These are phyloP conservation scores for Pogoniulus pusillus DNA, from an alignment of 2,797 vertebrate genomes.

Conservation along the genomic window DNA sequence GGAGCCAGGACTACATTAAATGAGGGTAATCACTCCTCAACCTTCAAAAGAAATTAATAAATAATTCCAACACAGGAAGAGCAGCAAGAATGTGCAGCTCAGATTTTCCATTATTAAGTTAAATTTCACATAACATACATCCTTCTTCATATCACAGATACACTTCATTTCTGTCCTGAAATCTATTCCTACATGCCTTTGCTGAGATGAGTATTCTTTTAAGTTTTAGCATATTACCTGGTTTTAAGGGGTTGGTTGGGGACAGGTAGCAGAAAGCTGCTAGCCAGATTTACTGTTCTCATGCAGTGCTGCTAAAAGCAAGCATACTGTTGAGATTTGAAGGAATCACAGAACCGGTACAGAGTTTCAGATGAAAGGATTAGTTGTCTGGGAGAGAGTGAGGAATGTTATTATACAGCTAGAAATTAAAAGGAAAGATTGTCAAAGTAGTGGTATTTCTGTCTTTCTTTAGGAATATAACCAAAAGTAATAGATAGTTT, in stretches of 20 bases:
- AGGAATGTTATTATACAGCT: background rate
- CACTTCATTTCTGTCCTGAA: background rate
- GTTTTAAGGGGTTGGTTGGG: background rate
- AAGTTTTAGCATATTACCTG: background rate
- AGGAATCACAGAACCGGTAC: background rate
- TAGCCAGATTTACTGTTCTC: background rate
- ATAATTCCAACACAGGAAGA: background rate
- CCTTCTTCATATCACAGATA: background rate
- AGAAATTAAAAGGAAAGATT: background rate
- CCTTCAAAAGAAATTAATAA: conserved; percentile 6
- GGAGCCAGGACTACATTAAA: conserved; percentile 9
- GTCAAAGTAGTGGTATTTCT: background rate
- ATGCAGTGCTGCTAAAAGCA: background rate
- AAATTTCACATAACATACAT: background rate
- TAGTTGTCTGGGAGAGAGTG: background rate
- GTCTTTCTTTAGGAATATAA: background rate
- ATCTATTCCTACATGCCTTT: background rate
- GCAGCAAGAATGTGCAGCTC: background rate
- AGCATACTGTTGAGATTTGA: background rate
- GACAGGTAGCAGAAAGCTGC: background rate
- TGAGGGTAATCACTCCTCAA: background rate
- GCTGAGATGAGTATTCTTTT: background rate
- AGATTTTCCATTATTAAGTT: background rate
- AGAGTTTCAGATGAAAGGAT: background rate
- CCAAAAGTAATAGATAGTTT: background rate